phyloP scores from a whole-genome alignment of 2,888 invertebrate genomes.

The Tinea trinotella region DNA sequence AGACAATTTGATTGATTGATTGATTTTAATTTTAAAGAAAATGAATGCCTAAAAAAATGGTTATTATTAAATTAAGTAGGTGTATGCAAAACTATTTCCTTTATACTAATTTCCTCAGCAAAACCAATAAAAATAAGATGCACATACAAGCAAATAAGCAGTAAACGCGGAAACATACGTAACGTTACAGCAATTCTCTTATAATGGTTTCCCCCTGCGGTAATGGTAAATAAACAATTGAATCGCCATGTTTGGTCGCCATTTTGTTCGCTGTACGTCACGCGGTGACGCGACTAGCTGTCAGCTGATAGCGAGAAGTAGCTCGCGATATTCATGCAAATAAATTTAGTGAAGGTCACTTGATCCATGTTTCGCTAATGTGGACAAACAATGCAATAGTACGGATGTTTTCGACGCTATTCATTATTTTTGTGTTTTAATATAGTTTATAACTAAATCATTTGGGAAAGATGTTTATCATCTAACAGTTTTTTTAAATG shows the following conservation, averaged over 20 bases:
- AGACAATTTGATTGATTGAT: no score
- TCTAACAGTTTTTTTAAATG: no score
- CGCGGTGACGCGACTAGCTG: conserved; percentile 38
- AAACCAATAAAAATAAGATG: no score
- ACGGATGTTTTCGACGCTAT: conserved; percentile 21
- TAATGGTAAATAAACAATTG: conserved; percentile 41
- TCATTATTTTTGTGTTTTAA: neutral
- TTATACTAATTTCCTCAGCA: no score
- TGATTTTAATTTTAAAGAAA: no score
- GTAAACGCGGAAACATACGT: neutral
- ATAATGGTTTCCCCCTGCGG: neutral
- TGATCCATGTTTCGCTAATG: conserved; percentile 15
- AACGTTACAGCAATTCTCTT: neutral
- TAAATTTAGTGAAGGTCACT: conserved; percentile 24
- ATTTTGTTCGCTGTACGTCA: conserved; percentile 47
- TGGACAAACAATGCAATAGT: conserved; percentile 23
- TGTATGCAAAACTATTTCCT: no score
- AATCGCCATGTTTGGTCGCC: conserved; percentile 50
- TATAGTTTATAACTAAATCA: neutral
- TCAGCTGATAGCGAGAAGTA: conserved; percentile 47
- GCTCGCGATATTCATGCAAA: conserved; percentile 18
- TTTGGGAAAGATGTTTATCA: no score
- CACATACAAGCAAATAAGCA: neutral
- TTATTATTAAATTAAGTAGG: no score
- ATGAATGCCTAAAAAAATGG: no score